A percentile compares a stretch with the other conserved stretches of the same genome.
Evolutionary conservation across 1,140 invertebrate species (phyloP).

Genomic region (Papilio dardanus): DNA sequence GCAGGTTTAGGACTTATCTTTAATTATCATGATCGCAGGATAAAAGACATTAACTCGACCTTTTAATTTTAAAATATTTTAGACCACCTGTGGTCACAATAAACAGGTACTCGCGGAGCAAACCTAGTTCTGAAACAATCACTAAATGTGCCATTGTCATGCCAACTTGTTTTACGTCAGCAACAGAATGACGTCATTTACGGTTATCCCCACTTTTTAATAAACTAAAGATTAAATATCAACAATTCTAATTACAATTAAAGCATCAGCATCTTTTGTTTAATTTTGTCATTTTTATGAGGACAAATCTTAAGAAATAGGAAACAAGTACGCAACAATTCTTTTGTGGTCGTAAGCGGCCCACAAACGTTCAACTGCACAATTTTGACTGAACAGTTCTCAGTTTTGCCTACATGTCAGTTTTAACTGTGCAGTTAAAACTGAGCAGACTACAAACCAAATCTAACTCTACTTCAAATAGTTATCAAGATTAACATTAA

Average conservation of each 20-base stretch:
- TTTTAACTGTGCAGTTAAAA: no score
- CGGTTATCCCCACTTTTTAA: not conserved
- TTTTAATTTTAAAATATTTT: not conserved
- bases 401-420: no score
- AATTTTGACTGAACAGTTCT: no score
- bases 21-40: not conserved
- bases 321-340: no score
- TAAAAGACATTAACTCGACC: not conserved
- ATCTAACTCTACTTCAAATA: no score
- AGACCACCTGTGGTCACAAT: not conserved
- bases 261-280: no score
- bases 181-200: not conserved
- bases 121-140: not conserved
- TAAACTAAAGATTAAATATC: not conserved
- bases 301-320: no score
- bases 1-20: no score
- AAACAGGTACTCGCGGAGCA: not conserved
- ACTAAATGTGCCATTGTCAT: not conserved
- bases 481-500: not conserved
- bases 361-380: no score
- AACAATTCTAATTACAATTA: not conserved
- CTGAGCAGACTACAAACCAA: no score
- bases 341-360: no score
- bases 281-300: no score
- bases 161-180: not conserved